Base-by-base conservation (phyloP, 2,888 invertebrate species). In the Pharmacophagus antenor region DNA sequence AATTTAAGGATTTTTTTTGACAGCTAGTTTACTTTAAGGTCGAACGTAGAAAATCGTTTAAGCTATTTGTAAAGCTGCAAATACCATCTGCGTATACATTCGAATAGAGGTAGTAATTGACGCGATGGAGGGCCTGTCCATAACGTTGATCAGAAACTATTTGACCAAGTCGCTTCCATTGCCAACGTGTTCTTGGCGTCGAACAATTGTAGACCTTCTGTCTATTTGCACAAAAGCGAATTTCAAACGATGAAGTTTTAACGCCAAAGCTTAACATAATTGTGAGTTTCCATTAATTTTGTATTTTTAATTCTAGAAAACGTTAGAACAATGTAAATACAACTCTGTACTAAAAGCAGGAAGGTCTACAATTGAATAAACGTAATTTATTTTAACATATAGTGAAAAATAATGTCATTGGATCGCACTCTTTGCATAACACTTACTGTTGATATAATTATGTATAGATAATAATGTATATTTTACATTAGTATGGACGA, bases 371-470 rank as follows among this genome's bases (percentile, higher is more conserved):
- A 55, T 57, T 60, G 55, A 47, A 42, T 58, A 55, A 48, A 17
- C 22, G 46, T 27, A 31, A 49, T 22, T 58, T 48, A 50, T 52
- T 53, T 49, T 62, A 64, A 66, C 57, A 64, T 65, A 67, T 68
- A 66, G 47, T 54, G 48, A 61, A 56, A 58, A 53, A 27, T n/a
- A 68, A 72, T 67, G 67, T 76, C 63, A 77, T 76, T 78, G 71
- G 70, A 82, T 80, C 80, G 87, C 88, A 88, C 87, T 88, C 84
- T 87, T 88, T 88, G 83, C 80, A 82, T 85, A 75, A 85, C 86
- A 88, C 88, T 63, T 78, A 81, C 79, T 88, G 88, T 88, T 88
- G 76, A 85, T 83, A 86, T 82, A 77, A 82, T 76, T 78, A 74
- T 85, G 82, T 87, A 84, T 84, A 85, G 77, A 83, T 66, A 78